Conservation (phyloP, 2,888 invertebrate genomes). For the Rhagonycha lutea region DNA sequence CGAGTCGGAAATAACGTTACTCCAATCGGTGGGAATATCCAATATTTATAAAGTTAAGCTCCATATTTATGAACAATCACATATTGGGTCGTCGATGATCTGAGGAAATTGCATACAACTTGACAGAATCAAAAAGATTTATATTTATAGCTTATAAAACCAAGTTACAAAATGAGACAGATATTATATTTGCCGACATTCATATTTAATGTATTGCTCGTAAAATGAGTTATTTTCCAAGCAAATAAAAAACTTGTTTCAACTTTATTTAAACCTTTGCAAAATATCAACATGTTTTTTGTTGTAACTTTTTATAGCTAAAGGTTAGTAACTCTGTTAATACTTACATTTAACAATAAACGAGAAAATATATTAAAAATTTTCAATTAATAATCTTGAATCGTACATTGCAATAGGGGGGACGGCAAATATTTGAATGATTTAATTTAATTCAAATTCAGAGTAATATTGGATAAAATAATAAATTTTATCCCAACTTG, state of each 20-base stretch:
- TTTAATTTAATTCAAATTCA: no score
- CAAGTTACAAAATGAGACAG: neutral
- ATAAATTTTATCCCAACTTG: no score
- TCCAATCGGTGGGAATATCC: constrained; percentile 26
- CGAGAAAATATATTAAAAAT: no score
- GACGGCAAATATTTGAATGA: no score
- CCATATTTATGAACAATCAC: constrained; percentile 33
- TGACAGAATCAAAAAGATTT: constrained; percentile 13
- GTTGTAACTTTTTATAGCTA: neutral
- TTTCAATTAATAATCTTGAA: no score
- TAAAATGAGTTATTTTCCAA: neutral
- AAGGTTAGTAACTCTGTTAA: neutral
- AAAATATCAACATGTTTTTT: neutral
- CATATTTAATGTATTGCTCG: neutral
- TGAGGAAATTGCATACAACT: constrained; percentile 22
- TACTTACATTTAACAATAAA: neutral
- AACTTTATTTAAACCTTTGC: neutral
- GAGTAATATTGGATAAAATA: no score
- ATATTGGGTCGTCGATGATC: constrained; percentile 22
- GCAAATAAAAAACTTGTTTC: neutral
- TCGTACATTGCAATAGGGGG: no score
- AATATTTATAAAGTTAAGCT: constrained; percentile 33
- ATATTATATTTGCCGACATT: neutral
- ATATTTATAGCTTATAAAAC: constrained; percentile 17
- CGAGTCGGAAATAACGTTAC: constrained; percentile 29